Evolutionary conservation across 2,888 invertebrate genomes (phyloP).

Genomic region (Pseudoips prasinana): DNA sequence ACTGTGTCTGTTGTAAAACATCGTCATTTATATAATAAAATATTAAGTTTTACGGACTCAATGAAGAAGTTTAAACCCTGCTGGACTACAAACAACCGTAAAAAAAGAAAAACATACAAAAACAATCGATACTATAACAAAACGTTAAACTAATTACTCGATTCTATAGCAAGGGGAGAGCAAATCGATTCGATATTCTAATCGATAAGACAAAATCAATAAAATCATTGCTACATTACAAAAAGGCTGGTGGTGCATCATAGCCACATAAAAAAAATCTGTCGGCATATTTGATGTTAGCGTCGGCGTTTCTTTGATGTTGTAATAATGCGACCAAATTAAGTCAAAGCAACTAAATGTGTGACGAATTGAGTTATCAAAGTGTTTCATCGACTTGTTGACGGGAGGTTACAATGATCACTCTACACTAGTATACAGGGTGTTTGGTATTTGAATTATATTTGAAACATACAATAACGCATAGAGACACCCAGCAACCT

Average conservation of each 20-base stretch:
- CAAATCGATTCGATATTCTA: conserved; percentile 62
- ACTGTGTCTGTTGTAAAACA: no score
- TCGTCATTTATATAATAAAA: no score
- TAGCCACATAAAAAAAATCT: conserved; percentile 29
- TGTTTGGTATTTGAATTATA: conserved; percentile 26
- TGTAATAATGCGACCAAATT: conserved; percentile 77
- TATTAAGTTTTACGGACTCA: no score
- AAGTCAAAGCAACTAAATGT: conserved; percentile 76
- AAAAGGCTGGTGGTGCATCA: conserved; percentile 21
- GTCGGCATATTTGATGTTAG: conserved; percentile 65
- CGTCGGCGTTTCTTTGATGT: conserved; percentile 72
- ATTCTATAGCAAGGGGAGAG: conserved; percentile 64
- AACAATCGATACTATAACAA: conserved; percentile 57
- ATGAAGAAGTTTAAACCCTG: no score
- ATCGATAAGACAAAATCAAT: conserved; percentile 77
- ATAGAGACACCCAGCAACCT: no score
- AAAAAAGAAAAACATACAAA: no score
- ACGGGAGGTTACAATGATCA: conserved; percentile 42
- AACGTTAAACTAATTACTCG: conserved; percentile 64
- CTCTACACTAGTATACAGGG: conserved; percentile 30
- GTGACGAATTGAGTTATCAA: conserved; percentile 79
- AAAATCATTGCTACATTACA: conserved; percentile 60
- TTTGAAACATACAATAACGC: no score
- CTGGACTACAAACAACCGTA: no score
- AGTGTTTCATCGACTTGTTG: conserved; percentile 67